Conservation (phyloP, 53 echinoderm and acorn worm species). For the Pentamera pediparva region DNA sequence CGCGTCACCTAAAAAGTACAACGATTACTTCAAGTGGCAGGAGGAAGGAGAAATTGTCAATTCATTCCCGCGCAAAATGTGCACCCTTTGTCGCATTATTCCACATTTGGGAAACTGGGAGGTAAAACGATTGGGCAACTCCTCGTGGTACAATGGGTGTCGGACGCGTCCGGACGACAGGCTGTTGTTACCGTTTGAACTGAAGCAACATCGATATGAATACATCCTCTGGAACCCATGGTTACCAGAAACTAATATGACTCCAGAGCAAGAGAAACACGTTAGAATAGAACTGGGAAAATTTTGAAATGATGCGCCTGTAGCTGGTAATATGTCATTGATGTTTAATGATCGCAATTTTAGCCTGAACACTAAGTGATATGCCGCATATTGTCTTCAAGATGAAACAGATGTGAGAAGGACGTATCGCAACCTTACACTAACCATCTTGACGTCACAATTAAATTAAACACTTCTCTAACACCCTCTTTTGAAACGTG, state of each 20-base stretch:
- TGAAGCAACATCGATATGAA: conserved; percentile 13
- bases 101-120: conserved; percentile 41
- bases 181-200: neutral
- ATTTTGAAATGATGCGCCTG: neutral
- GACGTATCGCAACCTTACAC: too few species aligned
- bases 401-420: too few species aligned
- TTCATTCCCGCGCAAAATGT: conserved; percentile 49
- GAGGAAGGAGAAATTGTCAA: conserved; percentile 35
- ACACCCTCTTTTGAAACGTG: too few species aligned
- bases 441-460: too few species aligned
- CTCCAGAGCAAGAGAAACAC: neutral
- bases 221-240: conserved; percentile 21
- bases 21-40: conserved; percentile 68
- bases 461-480: too few species aligned
- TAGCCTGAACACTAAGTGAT: too few species aligned
- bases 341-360: too few species aligned
- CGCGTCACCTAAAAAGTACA: conserved; percentile 51
- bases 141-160: conserved; percentile 70
- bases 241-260: neutral
- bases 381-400: too few species aligned
- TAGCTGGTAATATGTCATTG: neutral
- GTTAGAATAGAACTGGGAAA: conserved; percentile 4
- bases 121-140: conserved; percentile 40
- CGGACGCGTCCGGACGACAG: conserved; percentile 14
- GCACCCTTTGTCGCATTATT: conserved; percentile 49